Conservation (phyloP, 2,797 vertebrate species). For the Gallinago nigripennis region DNA sequence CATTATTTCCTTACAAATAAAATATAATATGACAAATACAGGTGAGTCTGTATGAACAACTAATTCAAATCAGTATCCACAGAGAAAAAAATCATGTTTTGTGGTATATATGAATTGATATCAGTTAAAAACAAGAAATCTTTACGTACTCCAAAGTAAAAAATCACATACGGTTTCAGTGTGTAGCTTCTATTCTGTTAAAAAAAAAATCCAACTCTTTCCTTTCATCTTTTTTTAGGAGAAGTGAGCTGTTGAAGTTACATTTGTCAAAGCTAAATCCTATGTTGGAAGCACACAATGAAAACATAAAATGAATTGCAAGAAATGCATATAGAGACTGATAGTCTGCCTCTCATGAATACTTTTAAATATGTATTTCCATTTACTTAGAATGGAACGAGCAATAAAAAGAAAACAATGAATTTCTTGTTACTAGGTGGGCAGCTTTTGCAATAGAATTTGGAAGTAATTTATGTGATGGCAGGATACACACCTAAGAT, state of each 20-base stretch:
- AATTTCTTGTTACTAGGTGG: not conserved
- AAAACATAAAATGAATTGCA: conserved; percentile 34
- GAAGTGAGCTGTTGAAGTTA: conserved; percentile 37
- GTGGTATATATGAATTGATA: not conserved
- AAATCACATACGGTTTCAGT: conserved; percentile 37
- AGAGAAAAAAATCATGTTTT: not conserved
- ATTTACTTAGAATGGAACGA: not conserved
- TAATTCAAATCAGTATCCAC: not conserved
- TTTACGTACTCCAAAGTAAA: not conserved
- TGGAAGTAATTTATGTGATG: conserved; percentile 8
- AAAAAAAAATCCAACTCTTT: not conserved
- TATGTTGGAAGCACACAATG: not conserved
- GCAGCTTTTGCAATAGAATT: not conserved
- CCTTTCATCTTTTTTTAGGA: not conserved
- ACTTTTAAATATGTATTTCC: not conserved
- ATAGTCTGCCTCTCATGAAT: not conserved
- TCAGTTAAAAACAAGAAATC: conserved; percentile 1
- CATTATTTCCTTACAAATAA: not conserved
- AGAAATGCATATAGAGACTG: not conserved
- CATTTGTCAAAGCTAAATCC: conserved; percentile 35
- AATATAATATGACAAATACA: not conserved
- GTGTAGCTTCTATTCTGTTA: not conserved
- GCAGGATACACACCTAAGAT: not conserved
- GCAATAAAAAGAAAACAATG: conserved; percentile 2
- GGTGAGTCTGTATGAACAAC: not conserved